phyloP scores from a whole-genome alignment of 2,888 invertebrate species.

The Coenonympha glycerion region DNA sequence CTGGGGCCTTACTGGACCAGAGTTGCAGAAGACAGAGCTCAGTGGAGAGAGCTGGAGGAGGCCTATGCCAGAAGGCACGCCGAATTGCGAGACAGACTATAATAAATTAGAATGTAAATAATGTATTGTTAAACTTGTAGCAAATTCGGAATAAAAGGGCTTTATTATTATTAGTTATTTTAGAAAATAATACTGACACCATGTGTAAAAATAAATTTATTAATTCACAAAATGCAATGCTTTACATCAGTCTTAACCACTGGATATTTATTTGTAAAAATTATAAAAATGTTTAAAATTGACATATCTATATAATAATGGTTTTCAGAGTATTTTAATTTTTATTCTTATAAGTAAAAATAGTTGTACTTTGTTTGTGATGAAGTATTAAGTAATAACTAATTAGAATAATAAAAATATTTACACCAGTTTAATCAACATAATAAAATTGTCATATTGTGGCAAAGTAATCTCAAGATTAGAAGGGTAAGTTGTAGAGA shows the following conservation, averaged over 20 bases:
- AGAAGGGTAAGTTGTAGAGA: neutral
- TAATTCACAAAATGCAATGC: neutral
- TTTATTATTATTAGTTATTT: neutral
- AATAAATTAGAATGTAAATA: too few species aligned
- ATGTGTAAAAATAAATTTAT: slow-evolving; percentile 4
- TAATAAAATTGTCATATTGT: neutral
- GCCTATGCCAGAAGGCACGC: too few species aligned
- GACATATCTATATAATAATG: too few species aligned
- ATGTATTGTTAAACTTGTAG: too few species aligned
- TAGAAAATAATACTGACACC: neutral
- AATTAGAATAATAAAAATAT: neutral
- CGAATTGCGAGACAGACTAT: too few species aligned
- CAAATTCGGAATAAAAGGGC: too few species aligned
- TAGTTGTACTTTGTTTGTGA: too few species aligned
- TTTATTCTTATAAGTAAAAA: neutral
- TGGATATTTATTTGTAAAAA: neutral
- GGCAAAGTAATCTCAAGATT: neutral
- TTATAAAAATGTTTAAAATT: neutral
- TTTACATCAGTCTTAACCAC: neutral
- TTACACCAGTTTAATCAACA: neutral
- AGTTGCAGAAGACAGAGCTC: too few species aligned
- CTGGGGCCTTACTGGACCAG: too few species aligned
- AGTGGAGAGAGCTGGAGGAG: too few species aligned
- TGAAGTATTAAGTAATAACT: neutral
- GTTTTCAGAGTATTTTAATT: neutral